Evolutionary conservation across 2,113 vertebrate genomes (phyloP).

Genomic region (Fregata magnificens): DNA sequence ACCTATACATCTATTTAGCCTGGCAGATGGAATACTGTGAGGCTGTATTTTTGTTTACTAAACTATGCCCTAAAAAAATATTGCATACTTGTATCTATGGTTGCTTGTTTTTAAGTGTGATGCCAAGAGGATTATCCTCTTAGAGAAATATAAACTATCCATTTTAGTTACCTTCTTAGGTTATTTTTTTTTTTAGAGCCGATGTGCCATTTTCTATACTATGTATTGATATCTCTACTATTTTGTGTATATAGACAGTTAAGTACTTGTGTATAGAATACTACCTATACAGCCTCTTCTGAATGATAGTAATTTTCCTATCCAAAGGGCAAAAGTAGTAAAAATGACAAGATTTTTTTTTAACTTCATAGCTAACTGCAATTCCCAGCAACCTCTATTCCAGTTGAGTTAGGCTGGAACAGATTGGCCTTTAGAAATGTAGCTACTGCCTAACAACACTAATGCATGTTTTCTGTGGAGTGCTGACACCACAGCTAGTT

Average conservation of each 20-base stretch:
- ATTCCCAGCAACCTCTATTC: not conserved
- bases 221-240: not conserved
- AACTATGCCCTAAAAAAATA: not conserved
- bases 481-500: not conserved
- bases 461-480: accelerated
- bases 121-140: not conserved
- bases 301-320: not conserved
- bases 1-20: not conserved
- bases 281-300: not conserved
- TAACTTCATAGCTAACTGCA: not conserved
- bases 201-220: not conserved
- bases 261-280: not conserved
- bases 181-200: not conserved
- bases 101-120: not conserved
- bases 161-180: not conserved
- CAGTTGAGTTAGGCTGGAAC: not conserved
- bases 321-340: not conserved
- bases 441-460: not conserved
- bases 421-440: accelerated
- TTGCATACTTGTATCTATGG: accelerated
- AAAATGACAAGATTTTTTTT: not conserved
- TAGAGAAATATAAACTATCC: not conserved
- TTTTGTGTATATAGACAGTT: not conserved
- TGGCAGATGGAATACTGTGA: not conserved
- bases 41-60: not conserved